Evolutionary conservation across 2,113 vertebrate genomes (phyloP).

Genomic region (Pygoscelis adeliae): DNA sequence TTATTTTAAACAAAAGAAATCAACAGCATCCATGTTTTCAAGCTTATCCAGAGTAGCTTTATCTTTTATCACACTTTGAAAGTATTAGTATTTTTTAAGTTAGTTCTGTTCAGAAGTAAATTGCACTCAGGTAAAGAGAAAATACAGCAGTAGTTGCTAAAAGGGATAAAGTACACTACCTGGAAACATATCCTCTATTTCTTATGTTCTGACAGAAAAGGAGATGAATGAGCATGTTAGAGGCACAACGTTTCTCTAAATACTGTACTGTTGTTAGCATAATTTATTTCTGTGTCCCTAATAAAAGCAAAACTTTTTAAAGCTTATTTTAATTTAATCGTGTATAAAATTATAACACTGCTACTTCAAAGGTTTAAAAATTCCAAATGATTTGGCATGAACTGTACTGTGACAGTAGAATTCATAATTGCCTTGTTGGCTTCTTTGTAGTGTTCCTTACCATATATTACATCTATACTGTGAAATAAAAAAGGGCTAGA

Average conservation of each 20-base stretch:
- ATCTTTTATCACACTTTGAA: background rate
- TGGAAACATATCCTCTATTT: background rate
- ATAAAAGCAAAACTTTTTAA: background rate
- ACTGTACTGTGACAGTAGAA: background rate
- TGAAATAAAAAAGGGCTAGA: background rate
- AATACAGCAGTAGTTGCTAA: background rate
- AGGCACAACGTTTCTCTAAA: background rate
- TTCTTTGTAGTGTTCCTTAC: background rate
- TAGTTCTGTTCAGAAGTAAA: background rate
- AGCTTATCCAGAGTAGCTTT: background rate
- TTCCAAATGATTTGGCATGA: background rate
- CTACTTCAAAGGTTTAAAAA: background rate
- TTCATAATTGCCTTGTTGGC: background rate
- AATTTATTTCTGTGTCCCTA: background rate
- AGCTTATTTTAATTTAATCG: background rate
- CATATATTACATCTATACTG: background rate
- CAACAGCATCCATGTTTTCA: background rate
- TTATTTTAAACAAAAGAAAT: background rate
- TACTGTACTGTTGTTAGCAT: background rate
- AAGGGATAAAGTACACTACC: background rate
- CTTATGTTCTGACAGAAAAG: background rate
- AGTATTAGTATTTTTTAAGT: background rate
- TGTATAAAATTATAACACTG: background rate
- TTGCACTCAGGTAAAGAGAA: background rate
- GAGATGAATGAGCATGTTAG: background rate